Conservation (phyloP, 2,113 vertebrate species). For the Pseudorhombus dupliciocellatus region DNA sequence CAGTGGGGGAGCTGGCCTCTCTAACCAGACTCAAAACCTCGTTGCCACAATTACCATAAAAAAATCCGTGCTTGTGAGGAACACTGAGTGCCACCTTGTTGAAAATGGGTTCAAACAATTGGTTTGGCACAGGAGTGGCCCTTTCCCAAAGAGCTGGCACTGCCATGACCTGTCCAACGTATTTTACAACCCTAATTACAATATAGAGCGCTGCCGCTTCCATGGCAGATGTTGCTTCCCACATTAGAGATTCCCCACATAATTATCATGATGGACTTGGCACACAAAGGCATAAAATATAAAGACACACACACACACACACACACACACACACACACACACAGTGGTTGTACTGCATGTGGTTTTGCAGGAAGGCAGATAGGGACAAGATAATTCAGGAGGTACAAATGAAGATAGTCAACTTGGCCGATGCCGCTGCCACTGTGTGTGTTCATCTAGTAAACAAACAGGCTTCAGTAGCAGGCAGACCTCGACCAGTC, state of each 20-base stretch:
- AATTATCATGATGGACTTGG: constrained; percentile 77
- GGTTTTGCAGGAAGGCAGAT: neutral
- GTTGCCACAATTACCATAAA: constrained; percentile 45
- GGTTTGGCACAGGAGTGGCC: constrained; percentile 17
- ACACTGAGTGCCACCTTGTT: constrained; percentile 26
- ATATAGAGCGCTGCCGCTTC: constrained; percentile 44
- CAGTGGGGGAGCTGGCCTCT: constrained; percentile 32
- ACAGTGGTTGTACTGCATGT: neutral
- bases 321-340: constrained; percentile 18
- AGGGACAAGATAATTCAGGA: constrained; percentile 2
- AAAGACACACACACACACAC: constrained; percentile 2
- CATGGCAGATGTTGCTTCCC: constrained; percentile 59
- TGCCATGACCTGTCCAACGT: constrained; percentile 42
- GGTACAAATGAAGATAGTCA: neutral
- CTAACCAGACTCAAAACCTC: constrained; percentile 22
- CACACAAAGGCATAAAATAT: constrained; percentile 63
- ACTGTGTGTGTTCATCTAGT: too few species aligned
- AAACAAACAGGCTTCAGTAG: too few species aligned
- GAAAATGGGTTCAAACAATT: constrained; percentile 50
- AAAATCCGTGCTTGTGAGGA: constrained; percentile 53
- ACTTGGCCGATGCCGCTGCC: too few species aligned
- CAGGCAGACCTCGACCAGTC: too few species aligned
- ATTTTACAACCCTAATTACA: constrained; percentile 69
- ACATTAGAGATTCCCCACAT: constrained; percentile 61
- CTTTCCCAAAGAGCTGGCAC: constrained; percentile 50